These are phyloP conservation scores for Ypsolopha sequella DNA, from an alignment of 2,888 invertebrate species.

Conservation along the genomic window DNA sequence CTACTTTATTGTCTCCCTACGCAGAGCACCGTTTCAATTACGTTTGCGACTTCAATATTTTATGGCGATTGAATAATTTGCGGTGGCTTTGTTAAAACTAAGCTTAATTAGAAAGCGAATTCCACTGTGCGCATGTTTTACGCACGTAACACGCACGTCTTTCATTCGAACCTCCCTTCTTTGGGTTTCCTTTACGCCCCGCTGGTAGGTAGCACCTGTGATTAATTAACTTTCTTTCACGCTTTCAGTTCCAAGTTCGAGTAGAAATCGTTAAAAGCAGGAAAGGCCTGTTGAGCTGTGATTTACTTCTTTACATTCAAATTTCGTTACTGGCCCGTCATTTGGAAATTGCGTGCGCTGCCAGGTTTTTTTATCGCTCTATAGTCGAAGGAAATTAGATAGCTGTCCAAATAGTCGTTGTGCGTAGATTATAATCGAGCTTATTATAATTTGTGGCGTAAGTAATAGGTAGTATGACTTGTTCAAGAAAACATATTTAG, in stretches of 20 bases:
- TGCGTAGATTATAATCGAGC: slow-evolving; percentile 41
- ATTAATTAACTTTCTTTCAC: slow-evolving; percentile 66
- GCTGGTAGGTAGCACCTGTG: slow-evolving; percentile 22
- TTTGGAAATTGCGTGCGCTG: slow-evolving; percentile 52
- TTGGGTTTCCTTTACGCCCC: background rate
- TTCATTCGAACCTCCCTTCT: background rate
- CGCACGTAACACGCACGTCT: slow-evolving; percentile 23
- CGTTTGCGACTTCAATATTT: slow-evolving; percentile 40
- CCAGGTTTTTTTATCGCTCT: background rate
- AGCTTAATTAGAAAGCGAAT: slow-evolving; percentile 1
- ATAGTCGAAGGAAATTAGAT: slow-evolving; percentile 53
- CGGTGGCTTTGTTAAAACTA: slow-evolving; percentile 7
- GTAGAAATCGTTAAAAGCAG: slow-evolving; percentile 58
- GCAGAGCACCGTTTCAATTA: slow-evolving; percentile 50
- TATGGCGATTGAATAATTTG: slow-evolving; percentile 30
- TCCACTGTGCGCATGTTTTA: background rate
- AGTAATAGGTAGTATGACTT: no score
- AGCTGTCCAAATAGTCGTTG: slow-evolving; percentile 55
- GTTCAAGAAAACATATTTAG: background rate
- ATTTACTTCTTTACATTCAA: slow-evolving; percentile 57
- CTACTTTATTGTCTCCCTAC: slow-evolving; percentile 46
- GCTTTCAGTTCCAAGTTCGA: slow-evolving; percentile 51
- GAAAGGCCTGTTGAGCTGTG: slow-evolving; percentile 63
- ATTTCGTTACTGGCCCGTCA: slow-evolving; percentile 48
- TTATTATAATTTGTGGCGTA: slow-evolving; percentile 19